Evolutionary conservation across 2,888 invertebrate genomes (phyloP).

Genomic region (Oscheius onirici): DNA sequence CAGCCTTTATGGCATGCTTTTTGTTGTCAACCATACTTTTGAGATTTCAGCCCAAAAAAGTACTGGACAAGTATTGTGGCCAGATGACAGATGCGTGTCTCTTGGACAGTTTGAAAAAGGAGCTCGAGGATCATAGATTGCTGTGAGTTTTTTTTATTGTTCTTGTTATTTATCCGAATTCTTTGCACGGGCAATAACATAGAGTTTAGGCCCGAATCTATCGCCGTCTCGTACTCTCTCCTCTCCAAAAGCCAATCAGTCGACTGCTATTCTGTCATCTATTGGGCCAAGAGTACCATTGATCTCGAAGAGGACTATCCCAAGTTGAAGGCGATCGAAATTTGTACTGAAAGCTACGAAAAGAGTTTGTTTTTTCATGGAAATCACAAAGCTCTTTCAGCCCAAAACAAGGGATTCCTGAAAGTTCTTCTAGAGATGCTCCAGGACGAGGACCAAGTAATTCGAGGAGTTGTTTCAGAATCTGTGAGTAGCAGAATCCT

Average conservation of each 20-base stretch:
- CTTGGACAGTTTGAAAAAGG: not conserved
- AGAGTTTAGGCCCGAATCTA: not conserved
- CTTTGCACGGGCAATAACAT: not conserved
- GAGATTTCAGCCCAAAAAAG: not conserved
- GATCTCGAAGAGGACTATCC: slow-evolving; percentile 23
- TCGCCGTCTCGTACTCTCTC: not conserved
- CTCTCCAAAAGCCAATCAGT: not conserved
- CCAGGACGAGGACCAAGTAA: slow-evolving; percentile 37
- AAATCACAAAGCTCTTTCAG: not conserved
- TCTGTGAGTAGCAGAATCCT: not conserved
- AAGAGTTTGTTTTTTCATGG: not conserved
- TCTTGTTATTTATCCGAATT: not conserved
- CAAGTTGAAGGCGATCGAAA: slow-evolving; percentile 9
- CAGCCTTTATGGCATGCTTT: not conserved
- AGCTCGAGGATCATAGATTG: not conserved
- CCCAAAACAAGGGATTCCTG: slow-evolving; percentile 24
- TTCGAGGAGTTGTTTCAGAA: slow-evolving; percentile 38
- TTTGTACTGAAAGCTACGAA: slow-evolving; percentile 1
- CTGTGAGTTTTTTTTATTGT: not conserved
- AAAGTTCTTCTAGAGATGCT: slow-evolving; percentile 36
- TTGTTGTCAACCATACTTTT: not conserved
- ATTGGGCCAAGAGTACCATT: slow-evolving; percentile 3
- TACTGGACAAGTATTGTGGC: not conserved
- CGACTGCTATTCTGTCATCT: not conserved
- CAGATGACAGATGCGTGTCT: not conserved